Percentiles rank a stretch among this genome's conserved stretches.
Evolutionary conservation across 2,113 vertebrate species (phyloP).

Genomic region (Mixornis gularis): DNA sequence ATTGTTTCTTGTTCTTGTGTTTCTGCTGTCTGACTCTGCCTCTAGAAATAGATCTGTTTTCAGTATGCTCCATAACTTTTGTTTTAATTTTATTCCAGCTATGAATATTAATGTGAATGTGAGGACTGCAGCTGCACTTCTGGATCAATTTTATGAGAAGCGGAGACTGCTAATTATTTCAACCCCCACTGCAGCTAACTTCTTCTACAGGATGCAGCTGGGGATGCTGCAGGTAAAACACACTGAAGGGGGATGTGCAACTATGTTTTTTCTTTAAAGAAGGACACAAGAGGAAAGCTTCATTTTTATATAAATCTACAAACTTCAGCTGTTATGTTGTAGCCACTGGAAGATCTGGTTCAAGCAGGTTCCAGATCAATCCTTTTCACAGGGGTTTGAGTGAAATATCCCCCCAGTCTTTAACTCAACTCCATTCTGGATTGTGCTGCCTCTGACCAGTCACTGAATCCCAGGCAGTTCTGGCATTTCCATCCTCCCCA

Average conservation of each 20-base stretch:
- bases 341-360: background rate
- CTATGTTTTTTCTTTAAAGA: background rate
- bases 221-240: conserved; percentile 89
- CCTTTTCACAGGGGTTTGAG: background rate
- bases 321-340: background rate
- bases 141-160: conserved; percentile 98
- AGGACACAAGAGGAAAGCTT: background rate
- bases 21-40: background rate
- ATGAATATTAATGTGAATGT: conserved; percentile 95
- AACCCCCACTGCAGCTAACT: conserved; percentile 90
- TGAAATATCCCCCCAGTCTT: background rate
- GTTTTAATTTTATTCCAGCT: conserved; percentile 71
- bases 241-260: background rate
- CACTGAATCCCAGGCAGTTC: background rate
- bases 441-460: background rate
- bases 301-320: background rate
- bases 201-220: conserved; percentile 92
- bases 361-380: background rate
- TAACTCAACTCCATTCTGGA: background rate
- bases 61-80: background rate
- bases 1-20: background rate
- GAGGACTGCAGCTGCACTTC: conserved; percentile 84
- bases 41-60: background rate
- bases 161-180: conserved; percentile 91
- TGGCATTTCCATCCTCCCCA: background rate